Conservation (phyloP, 2,797 vertebrate genomes). For the Lacerta agilis region DNA sequence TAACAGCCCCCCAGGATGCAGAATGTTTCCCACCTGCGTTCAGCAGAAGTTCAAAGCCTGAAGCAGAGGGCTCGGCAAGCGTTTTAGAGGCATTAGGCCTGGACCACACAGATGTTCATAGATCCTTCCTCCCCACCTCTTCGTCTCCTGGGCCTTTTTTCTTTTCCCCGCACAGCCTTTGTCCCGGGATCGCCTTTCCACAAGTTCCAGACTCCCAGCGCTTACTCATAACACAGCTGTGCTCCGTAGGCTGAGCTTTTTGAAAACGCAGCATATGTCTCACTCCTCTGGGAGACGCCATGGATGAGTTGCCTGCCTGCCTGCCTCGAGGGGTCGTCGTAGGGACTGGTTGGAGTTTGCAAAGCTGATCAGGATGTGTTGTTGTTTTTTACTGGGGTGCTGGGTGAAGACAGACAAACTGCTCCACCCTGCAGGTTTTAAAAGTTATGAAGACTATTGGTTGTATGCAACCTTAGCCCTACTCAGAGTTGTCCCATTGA, state of each 20-base stretch:
- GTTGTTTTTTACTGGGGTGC: not conserved
- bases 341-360: not conserved
- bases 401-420: not conserved
- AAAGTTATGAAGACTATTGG: no score
- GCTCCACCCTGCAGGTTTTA: not conserved
- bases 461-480: no score
- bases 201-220: not conserved
- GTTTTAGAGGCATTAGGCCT: not conserved
- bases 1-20: no score
- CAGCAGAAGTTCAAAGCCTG: no score
- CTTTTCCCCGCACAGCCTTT: not conserved
- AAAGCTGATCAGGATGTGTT: not conserved
- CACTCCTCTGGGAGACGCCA: not conserved
- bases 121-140: not conserved
- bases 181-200: not conserved
- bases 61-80: no score
- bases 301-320: not conserved
- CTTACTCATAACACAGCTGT: conserved; percentile 9
- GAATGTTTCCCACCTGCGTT: no score
- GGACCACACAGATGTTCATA: not conserved
- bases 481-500: no score
- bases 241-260: not conserved
- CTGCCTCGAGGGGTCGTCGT: not conserved
- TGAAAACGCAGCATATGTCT: not conserved
- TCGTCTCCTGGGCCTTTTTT: not conserved